Base-by-base conservation (phyloP, 2,797 vertebrate species). In the Scolopax bukidnonensis region DNA sequence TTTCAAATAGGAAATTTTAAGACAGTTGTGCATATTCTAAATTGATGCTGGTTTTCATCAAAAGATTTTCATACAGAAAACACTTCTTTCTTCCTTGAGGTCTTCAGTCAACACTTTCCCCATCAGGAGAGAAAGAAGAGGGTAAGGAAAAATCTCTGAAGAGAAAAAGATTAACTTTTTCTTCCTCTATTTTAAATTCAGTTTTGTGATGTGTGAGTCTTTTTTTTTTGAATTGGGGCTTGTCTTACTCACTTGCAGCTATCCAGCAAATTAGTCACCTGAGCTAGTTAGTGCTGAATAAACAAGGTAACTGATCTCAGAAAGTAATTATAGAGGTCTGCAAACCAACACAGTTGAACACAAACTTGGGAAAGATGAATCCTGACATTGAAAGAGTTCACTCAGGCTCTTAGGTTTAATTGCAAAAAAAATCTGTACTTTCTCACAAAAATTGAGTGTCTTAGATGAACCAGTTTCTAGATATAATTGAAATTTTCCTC, bases 151-250 rank as follows among this genome's bases (percentile, higher is more conserved):
- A 38, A 24, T 15, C 5, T 40, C 0, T 0, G 21, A 56, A 59
- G 8, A 16, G 30, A 56, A 50, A 50, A 67, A 28, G 4, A 28
- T 36, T 43, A 1, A 6, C 2, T 3, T 19, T 53, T 65, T 57
- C 7, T 28, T 2, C 10, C 1, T n/a, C 8, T 54, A 6, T 36
- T 83, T 84, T 41, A 10, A 6, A 41, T 21, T 48, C 7, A 19
- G 0, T 32, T 61, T 57, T 17, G 47, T 16, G 14, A 41, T n/a
- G 45, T 0, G 0, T 73, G 5, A 3, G 40, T 28, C 27, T 28
- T 33, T 28, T 17, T 70, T n/a, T 36, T 36, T 68, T n/a, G 0
- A 69, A 21, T 2, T 78, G 5, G n/a, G 11, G 7, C 1, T 19
- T 67, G 7, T 33, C 10, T 74, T 54, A 4, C 17, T 69, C 9